Percentiles rank a stretch among this genome's conserved stretches.
Conservation (phyloP, 2,113 vertebrate genomes). For the Syngnathus typhle region DNA sequence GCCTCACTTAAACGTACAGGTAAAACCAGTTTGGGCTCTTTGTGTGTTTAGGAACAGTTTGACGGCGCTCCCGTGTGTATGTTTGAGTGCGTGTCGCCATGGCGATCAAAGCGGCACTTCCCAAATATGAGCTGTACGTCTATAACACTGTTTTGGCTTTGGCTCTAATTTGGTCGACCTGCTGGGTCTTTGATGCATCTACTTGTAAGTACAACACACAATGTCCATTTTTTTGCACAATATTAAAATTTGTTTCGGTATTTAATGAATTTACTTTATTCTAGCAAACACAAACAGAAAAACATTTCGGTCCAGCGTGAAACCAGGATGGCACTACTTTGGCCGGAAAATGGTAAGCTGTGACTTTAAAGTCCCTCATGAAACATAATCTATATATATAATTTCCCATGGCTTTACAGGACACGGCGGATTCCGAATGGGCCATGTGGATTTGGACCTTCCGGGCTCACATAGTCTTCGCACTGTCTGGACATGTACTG, state of each 20-base stretch:
- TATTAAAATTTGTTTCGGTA: too few species aligned
- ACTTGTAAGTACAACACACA: conserved; percentile 71
- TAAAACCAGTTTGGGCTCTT: conserved; percentile 4
- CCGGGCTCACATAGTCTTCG: conserved; percentile 85
- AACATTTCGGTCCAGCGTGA: conserved; percentile 77
- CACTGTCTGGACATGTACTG: conserved; percentile 86
- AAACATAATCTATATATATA: background rate
- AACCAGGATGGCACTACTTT: conserved; percentile 88
- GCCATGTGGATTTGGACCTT: conserved; percentile 96
- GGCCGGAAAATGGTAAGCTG: conserved; percentile 91
- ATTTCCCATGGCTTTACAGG: conserved; percentile 60
- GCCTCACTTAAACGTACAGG: background rate
- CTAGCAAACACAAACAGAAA: conserved; percentile 82
- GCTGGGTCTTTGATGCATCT: conserved; percentile 85
- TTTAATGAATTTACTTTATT: too few species aligned
- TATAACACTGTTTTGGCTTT: conserved; percentile 80
- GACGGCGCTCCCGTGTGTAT: background rate
- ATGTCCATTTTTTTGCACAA: too few species aligned
- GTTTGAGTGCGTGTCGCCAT: conserved; percentile 55
- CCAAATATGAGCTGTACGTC: conserved; percentile 82
- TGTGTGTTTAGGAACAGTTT: background rate
- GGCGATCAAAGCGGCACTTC: conserved; percentile 83
- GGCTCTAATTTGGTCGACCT: conserved; percentile 79
- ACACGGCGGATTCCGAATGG: conserved; percentile 90
- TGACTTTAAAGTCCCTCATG: background rate